Percentiles rank a stretch among this genome's conserved stretches.
Conservation (phyloP, 2,113 vertebrate species). For the Sclerurus mexicanus region DNA sequence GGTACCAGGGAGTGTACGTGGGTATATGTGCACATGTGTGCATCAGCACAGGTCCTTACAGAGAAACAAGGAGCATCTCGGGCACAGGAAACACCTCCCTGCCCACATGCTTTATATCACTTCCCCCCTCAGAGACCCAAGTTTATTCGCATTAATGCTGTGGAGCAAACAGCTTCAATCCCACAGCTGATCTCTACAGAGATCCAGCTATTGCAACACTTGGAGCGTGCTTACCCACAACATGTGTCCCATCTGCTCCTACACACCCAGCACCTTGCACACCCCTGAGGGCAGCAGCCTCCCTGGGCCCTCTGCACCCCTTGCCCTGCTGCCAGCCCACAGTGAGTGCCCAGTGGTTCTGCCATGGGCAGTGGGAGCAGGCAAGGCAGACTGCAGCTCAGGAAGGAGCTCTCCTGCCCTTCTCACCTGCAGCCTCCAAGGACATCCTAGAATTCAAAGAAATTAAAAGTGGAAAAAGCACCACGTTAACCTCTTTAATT, state of each 20-base stretch:
- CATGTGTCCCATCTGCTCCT: neutral
- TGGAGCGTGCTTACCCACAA: rapidly evolving
- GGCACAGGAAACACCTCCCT: neutral
- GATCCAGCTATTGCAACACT: neutral
- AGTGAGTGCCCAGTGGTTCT: rapidly evolving
- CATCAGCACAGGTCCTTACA: rapidly evolving
- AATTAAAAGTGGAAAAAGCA: constrained; percentile 66
- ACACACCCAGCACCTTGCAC: neutral
- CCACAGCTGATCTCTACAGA: neutral
- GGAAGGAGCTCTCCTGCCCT: neutral
- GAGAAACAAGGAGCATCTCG: rapidly evolving
- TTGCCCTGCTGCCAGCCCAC: neutral
- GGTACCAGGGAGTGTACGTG: neutral
- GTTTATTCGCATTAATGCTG: neutral
- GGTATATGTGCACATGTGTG: rapidly evolving
- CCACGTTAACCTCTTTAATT: constrained; percentile 77
- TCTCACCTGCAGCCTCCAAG: constrained; percentile 50
- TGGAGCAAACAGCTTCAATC: neutral
- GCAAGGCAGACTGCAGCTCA: rapidly evolving
- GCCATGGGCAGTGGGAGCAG: rapidly evolving
- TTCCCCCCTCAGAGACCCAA: neutral
- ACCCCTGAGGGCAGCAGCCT: rapidly evolving
- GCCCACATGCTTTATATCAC: neutral
- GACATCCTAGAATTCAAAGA: constrained; percentile 57
- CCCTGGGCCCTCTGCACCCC: rapidly evolving